These are phyloP conservation scores for Actenoides lindsayi DNA, from an alignment of 2,113 vertebrate genomes.

Conservation along the genomic window DNA sequence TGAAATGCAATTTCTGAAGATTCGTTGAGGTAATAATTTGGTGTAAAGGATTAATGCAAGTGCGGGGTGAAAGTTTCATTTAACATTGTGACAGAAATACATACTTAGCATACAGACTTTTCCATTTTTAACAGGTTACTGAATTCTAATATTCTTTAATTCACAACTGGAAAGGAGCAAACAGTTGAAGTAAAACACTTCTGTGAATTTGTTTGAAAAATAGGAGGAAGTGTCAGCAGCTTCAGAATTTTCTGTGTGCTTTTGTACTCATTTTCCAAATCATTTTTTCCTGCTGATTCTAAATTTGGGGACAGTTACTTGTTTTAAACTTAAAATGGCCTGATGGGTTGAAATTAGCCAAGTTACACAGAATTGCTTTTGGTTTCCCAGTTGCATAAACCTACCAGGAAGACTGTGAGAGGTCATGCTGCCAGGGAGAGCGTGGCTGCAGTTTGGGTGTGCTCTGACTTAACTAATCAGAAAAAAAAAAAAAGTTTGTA, in stretches of 20 bases:
- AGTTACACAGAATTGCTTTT: constrained; percentile 10
- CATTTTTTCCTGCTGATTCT: not conserved
- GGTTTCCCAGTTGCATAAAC: constrained; percentile 53
- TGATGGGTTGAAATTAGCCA: constrained; percentile 16
- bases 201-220: not conserved
- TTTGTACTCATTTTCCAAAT: not conserved
- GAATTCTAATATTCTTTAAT: not conserved
- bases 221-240: not conserved
- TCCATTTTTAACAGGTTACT: not conserved
- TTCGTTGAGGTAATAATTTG: not conserved
- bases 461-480: constrained; percentile 49
- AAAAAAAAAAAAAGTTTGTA: constrained; percentile 46
- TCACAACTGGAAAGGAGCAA: not conserved
- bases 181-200: not conserved
- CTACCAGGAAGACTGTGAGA: constrained; percentile 54
- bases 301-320: not conserved
- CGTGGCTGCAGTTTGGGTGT: constrained; percentile 43
- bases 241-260: not conserved
- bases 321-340: constrained; percentile 2
- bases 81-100: not conserved
- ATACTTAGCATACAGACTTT: not conserved
- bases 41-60: not conserved
- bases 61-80: not conserved
- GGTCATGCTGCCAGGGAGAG: constrained; percentile 13
- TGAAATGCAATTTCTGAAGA: not conserved